Conservation (phyloP, 2,797 vertebrate species). For the Vultur gryphus region DNA sequence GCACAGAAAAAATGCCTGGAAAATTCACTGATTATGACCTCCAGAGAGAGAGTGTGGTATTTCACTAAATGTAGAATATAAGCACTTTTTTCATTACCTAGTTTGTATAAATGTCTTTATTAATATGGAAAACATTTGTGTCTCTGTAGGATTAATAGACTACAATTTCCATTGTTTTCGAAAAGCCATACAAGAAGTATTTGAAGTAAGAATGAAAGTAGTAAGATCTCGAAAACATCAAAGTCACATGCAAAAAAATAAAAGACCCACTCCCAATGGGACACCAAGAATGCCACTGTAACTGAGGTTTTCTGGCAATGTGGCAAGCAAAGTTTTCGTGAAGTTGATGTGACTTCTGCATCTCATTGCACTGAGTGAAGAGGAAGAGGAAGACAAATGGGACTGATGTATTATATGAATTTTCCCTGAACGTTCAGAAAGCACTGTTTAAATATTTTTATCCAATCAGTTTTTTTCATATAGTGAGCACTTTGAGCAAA, state of each 20-base stretch:
- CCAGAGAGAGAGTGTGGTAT: neutral
- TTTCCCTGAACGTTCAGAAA: conserved; percentile 46
- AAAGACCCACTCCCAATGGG: conserved; percentile 81
- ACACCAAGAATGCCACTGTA: conserved; percentile 73
- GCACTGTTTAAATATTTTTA: conserved; percentile 69
- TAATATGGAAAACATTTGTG: conserved; percentile 10
- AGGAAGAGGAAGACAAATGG: conserved; percentile 34
- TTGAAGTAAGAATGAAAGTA: conserved; percentile 89
- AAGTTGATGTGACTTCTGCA: conserved; percentile 27
- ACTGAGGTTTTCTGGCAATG: neutral
- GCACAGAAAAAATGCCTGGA: neutral
- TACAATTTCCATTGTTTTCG: conserved; percentile 98
- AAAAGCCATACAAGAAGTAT: conserved; percentile 95
- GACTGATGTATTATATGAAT: conserved; percentile 37
- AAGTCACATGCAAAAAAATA: conserved; percentile 83
- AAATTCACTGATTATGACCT: neutral
- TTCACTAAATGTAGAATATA: neutral
- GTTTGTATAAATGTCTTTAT: neutral
- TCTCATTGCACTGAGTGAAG: conserved; percentile 53
- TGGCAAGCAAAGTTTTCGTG: conserved; percentile 9
- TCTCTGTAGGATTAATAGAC: conserved; percentile 87
- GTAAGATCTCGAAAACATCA: conserved; percentile 87
- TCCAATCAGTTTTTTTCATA: conserved; percentile 68
- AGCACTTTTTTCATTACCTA: neutral
- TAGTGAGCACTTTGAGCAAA: conserved; percentile 76